Conservation (phyloP, 1,140 invertebrate genomes). For the Venturia canescens region DNA sequence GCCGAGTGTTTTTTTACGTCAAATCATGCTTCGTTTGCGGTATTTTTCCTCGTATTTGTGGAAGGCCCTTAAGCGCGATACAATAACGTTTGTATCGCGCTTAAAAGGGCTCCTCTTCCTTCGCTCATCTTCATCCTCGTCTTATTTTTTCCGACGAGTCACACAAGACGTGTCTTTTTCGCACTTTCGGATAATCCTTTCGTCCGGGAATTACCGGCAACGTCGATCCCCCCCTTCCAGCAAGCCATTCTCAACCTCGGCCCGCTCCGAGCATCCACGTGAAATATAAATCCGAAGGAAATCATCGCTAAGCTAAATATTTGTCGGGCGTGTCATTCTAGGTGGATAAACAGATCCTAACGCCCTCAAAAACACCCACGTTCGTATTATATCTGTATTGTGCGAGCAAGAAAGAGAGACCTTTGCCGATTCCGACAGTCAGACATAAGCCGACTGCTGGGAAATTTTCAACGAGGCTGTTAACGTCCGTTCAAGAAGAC, state of each 20-base stretch:
- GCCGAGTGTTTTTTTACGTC: too few species aligned
- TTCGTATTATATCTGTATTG: constrained; percentile 3
- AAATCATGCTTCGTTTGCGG: too few species aligned
- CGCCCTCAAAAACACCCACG: constrained; percentile 3
- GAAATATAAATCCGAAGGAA: constrained; percentile 57
- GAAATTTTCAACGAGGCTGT: too few species aligned
- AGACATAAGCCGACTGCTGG: too few species aligned
- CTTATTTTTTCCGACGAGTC: constrained; percentile 28
- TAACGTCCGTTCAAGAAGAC: too few species aligned
- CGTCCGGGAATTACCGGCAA: constrained; percentile 64
- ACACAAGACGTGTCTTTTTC: constrained; percentile 57
- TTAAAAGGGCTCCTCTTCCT: constrained; percentile 1
- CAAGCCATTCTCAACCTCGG: too few species aligned
- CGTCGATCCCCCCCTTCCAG: background rate
- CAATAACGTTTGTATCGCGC: constrained; percentile 17
- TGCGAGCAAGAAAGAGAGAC: too few species aligned
- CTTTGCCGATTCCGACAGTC: too few species aligned
- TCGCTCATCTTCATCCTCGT: background rate
- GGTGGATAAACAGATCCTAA: constrained; percentile 74
- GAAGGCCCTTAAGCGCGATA: constrained; percentile 19
- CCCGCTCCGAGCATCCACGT: background rate
- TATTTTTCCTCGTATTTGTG: background rate
- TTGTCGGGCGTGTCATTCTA: constrained; percentile 73
- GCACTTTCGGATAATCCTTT: constrained; percentile 66
- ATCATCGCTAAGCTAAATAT: constrained; percentile 74